These are phyloP conservation scores for Brachirus orientalis DNA, from an alignment of 2,113 vertebrate genomes.

Conservation along the genomic window DNA sequence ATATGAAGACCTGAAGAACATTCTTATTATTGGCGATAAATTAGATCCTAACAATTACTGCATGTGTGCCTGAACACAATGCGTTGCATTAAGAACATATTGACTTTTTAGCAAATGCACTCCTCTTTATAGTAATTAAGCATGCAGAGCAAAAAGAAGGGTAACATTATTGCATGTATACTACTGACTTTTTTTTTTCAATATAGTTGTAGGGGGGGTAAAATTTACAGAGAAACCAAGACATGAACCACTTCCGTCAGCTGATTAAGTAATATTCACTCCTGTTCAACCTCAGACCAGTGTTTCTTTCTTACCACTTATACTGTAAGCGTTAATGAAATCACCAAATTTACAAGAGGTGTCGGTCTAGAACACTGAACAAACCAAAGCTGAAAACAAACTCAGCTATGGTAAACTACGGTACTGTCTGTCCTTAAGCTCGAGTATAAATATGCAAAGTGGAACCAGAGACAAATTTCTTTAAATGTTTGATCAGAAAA, in stretches of 20 bases:
- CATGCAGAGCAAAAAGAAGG: too few relatives aligned
- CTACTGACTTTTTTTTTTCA: too few relatives aligned
- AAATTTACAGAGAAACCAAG: too few relatives aligned
- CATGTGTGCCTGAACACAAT: background rate
- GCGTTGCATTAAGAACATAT: background rate
- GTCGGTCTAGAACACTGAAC: background rate
- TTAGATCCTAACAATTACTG: background rate
- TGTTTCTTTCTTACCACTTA: too few relatives aligned
- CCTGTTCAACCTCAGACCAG: background rate
- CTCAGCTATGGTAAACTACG: background rate
- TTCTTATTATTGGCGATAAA: background rate
- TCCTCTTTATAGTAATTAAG: background rate
- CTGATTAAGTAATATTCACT: background rate
- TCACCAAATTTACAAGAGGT: background rate
- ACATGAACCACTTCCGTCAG: too few relatives aligned
- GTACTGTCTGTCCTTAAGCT: too few relatives aligned
- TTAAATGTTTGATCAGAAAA: too few relatives aligned
- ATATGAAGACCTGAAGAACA: background rate
- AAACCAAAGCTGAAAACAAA: background rate
- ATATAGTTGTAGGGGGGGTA: too few relatives aligned
- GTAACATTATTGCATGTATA: too few relatives aligned
- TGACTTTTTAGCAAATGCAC: background rate
- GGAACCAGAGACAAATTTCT: too few relatives aligned
- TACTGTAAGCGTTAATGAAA: too few relatives aligned
- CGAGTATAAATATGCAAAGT: too few relatives aligned